Conservation (phyloP, 1,140 invertebrate genomes). For the Uloborus diversus region DNA sequence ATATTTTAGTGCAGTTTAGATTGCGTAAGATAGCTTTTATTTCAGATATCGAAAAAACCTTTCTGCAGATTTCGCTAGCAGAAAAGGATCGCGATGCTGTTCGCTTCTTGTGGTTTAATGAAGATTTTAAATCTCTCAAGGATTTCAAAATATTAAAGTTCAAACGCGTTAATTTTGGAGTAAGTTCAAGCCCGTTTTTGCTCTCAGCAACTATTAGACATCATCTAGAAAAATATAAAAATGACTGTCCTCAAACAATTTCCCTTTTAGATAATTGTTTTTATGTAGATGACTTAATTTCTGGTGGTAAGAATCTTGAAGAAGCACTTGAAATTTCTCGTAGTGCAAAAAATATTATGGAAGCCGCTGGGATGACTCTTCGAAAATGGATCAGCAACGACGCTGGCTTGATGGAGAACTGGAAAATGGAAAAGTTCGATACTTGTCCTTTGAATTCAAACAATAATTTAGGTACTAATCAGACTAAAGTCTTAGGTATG, state of each 20-base stretch:
- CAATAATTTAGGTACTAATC: too few relatives aligned
- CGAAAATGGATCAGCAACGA: conserved; percentile 1
- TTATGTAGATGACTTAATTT: conserved; percentile 2
- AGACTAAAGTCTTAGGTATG: background rate
- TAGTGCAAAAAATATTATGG: background rate
- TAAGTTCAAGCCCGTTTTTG: background rate
- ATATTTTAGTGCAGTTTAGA: conserved; percentile 39
- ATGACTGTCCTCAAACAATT: background rate
- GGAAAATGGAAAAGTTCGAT: background rate
- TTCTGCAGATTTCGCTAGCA: conserved; percentile 29
- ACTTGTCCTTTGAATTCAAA: background rate
- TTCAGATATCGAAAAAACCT: conserved; percentile 55
- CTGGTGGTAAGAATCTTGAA: background rate
- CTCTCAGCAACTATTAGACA: background rate
- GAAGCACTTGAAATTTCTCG: background rate
- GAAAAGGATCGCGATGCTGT: conserved; percentile 39
- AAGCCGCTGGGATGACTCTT: background rate
- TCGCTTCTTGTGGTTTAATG: background rate
- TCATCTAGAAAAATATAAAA: background rate
- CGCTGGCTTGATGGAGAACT: background rate
- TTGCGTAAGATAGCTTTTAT: conserved; percentile 3
- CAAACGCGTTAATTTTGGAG: conserved; percentile 2
- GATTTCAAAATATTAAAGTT: background rate
- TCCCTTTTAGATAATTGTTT: background rate
- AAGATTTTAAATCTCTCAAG: background rate